Percentiles rank a stretch among this genome's conserved stretches.
Conservation (phyloP, 2,113 vertebrate species). For the Ictalurus furcatus region DNA sequence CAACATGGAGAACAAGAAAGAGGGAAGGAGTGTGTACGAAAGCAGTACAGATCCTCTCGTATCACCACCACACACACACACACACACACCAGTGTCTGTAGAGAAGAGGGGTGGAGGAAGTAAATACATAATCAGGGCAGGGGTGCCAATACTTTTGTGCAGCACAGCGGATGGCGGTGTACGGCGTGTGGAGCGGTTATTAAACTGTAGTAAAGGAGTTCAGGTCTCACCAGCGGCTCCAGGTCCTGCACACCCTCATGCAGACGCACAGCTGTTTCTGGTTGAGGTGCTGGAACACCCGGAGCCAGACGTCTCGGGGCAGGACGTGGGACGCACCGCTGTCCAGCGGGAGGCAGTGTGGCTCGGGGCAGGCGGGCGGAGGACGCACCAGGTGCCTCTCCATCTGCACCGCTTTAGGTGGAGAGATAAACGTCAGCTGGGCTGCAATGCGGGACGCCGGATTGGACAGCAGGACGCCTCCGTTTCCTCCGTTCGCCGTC, state of each 20-base stretch:
- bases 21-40: neutral
- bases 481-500: constrained; percentile 64
- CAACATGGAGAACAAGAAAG: neutral
- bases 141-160: neutral
- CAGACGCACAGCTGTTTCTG: constrained; percentile 86
- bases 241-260: constrained; percentile 91
- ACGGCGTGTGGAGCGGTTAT: neutral
- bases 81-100: neutral
- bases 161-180: no score
- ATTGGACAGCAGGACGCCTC: neutral
- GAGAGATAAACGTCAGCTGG: constrained; percentile 79
- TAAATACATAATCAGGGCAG: neutral
- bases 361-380: constrained; percentile 86
- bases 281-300: constrained; percentile 84
- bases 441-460: constrained; percentile 69
- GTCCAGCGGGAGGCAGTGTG: constrained; percentile 84
- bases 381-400: constrained; percentile 86
- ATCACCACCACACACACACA: neutral
- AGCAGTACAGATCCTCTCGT: neutral
- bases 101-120: neutral
- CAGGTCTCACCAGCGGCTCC: constrained; percentile 85
- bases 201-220: accelerated
- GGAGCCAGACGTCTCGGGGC: constrained; percentile 83
- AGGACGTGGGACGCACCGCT: constrained; percentile 83
- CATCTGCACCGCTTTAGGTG: constrained; percentile 82